Evolutionary conservation across 1,140 invertebrate species (phyloP).

Genomic region (Reticulitermes speratus): DNA sequence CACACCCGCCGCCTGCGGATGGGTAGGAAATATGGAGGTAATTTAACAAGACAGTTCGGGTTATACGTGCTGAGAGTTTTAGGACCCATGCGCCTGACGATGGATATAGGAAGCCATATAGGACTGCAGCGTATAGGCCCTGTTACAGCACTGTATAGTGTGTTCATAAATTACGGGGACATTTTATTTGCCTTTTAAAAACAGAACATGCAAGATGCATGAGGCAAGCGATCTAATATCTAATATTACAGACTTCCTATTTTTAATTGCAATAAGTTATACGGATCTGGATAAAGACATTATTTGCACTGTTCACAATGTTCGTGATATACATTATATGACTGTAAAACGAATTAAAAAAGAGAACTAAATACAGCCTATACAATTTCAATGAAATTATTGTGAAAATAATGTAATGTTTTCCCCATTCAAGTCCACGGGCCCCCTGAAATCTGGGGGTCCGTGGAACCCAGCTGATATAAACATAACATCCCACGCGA

Average conservation of each 20-base stretch:
- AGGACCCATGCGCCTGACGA: slow-evolving; percentile 4
- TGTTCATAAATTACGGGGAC: not conserved
- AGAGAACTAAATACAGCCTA: too few species aligned
- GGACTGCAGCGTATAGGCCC: not conserved
- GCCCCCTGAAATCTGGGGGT: too few species aligned
- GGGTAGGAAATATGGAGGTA: slow-evolving; percentile 37
- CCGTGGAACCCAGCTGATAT: too few species aligned
- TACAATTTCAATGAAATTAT: too few species aligned
- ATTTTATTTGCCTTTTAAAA: slow-evolving; percentile 1
- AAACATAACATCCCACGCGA: too few species aligned
- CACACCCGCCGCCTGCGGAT: slow-evolving; percentile 23
- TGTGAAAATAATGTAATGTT: too few species aligned
- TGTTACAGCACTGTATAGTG: not conserved
- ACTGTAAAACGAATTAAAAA: too few species aligned
- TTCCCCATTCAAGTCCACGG: too few species aligned
- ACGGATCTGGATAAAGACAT: slow-evolving; percentile 3
- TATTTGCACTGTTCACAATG: not conserved
- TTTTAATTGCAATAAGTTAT: slow-evolving; percentile 16
- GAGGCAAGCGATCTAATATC: not conserved
- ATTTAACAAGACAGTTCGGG: slow-evolving; percentile 38
- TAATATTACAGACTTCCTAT: not conserved
- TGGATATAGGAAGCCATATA: not conserved
- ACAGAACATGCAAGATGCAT: not conserved
- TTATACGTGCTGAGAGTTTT: slow-evolving; percentile 33
- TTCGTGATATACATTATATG: not conserved